A percentile compares a stretch with the other conserved stretches of the same genome.
Conservation (phyloP, 92 coral and sea anemone species). For the Muricea muricata region DNA sequence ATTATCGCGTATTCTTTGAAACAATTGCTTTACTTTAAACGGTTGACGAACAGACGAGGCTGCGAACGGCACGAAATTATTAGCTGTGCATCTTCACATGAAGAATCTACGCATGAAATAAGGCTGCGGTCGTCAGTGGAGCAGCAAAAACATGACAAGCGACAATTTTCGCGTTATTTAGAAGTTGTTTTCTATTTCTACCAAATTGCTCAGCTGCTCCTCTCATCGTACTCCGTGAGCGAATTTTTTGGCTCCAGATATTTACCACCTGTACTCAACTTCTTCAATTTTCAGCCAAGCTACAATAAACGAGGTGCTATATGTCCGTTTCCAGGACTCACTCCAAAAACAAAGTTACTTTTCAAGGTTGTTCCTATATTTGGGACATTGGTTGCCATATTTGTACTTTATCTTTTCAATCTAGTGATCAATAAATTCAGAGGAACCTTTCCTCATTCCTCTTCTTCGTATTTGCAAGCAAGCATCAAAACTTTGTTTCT, state of each 20-base stretch:
- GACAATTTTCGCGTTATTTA: conserved; percentile 52
- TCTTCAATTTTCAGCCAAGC: conserved; percentile 69
- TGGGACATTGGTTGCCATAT: conserved; percentile 47
- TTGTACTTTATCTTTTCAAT: conserved; percentile 33
- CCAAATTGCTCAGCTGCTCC: conserved; percentile 71
- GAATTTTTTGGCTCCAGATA: conserved; percentile 23
- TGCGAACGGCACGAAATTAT: not conserved
- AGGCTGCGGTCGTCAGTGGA: too few species aligned
- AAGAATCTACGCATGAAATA: conserved; percentile 18
- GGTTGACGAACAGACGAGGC: not conserved
- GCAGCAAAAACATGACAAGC: conserved; percentile 10
- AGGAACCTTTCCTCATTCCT: conserved; percentile 10
- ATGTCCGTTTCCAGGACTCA: conserved; percentile 43
- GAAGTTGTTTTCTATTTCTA: conserved; percentile 82
- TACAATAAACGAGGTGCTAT: too few species aligned
- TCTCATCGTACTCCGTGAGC: conserved; percentile 47
- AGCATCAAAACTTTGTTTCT: conserved; percentile 80
- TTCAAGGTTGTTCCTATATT: conserved; percentile 46
- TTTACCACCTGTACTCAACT: conserved; percentile 63
- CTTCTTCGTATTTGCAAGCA: conserved; percentile 70
- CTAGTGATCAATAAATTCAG: too few species aligned
- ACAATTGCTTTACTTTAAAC: conserved; percentile 70
- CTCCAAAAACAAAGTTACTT: conserved; percentile 59
- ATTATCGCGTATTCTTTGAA: conserved; percentile 45
- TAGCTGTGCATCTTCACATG: not conserved